These are phyloP conservation scores for Danio choprae DNA, from an alignment of 2,797 vertebrate species.

Conservation along the genomic window DNA sequence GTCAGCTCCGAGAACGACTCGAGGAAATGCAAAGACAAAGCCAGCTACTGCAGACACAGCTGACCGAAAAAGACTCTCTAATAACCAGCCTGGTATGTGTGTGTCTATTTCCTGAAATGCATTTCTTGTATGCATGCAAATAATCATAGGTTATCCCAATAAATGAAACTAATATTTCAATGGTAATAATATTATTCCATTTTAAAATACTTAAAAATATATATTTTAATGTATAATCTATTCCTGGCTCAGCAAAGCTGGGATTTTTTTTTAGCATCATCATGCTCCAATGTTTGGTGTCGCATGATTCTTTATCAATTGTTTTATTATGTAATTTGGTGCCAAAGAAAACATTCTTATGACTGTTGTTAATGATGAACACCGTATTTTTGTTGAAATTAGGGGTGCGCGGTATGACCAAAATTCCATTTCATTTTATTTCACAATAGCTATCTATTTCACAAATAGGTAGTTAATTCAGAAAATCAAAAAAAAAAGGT, in stretches of 20 bases:
- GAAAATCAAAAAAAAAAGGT: too few relatives aligned
- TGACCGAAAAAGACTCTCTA: conserved; percentile 86
- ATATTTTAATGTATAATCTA: neutral
- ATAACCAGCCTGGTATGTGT: conserved; percentile 84
- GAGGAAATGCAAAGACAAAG: conserved; percentile 87
- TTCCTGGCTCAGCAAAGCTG: neutral
- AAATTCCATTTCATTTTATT: too few relatives aligned
- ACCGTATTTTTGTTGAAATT: neutral
- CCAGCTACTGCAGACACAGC: conserved; percentile 82
- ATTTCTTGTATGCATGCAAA: neutral
- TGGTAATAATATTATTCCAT: too few relatives aligned
- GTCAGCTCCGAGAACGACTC: conserved; percentile 84
- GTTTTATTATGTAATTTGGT: neutral
- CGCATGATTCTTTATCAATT: neutral
- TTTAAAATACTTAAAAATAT: too few relatives aligned
- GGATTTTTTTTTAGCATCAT: neutral
- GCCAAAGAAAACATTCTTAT: neutral
- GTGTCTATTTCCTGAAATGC: neutral
- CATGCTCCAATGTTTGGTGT: neutral
- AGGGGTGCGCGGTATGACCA: too few relatives aligned
- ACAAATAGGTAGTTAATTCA: too few relatives aligned
- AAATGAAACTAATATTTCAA: neutral
- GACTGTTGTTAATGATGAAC: neutral
- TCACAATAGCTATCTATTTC: too few relatives aligned
- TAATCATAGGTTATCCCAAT: too few relatives aligned